A percentile compares a stretch with the other conserved stretches of the same genome.
These are phyloP conservation scores for Toxotes chatareus DNA, from an alignment of 2,113 vertebrate genomes.

Conservation along the genomic window DNA sequence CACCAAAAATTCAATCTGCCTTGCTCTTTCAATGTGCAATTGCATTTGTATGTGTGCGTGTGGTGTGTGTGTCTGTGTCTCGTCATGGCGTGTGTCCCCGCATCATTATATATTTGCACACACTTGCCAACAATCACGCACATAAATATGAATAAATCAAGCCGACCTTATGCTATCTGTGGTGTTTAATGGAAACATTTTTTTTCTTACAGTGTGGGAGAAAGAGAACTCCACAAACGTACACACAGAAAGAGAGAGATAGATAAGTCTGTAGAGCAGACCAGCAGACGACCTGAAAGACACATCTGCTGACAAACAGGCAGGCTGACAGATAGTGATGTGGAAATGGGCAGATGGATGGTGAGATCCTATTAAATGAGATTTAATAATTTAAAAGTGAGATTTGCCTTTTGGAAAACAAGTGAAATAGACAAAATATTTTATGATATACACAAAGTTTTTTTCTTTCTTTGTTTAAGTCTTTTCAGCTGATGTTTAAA, in stretches of 20 bases:
- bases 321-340: not conserved
- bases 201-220: not conserved
- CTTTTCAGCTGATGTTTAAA: not conserved
- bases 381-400: no score
- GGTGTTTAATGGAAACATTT: not conserved
- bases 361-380: not conserved
- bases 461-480: not conserved
- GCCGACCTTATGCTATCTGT: not conserved
- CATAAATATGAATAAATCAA: not conserved
- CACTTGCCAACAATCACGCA: not conserved
- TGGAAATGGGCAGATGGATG: not conserved
- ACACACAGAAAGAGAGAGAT: not conserved
- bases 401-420: not conserved
- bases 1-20: slow-evolving; percentile 23
- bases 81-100: not conserved
- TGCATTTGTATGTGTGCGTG: not conserved
- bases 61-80: not conserved
- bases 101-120: not conserved
- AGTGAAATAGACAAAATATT: not conserved
- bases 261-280: no score
- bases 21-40: slow-evolving; percentile 15
- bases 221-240: not conserved
- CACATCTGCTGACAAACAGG: not conserved
- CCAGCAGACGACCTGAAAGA: not conserved
- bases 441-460: not conserved